phyloP scores from a whole-genome alignment of 2,113 vertebrate species.

The Hippocampus comes region DNA sequence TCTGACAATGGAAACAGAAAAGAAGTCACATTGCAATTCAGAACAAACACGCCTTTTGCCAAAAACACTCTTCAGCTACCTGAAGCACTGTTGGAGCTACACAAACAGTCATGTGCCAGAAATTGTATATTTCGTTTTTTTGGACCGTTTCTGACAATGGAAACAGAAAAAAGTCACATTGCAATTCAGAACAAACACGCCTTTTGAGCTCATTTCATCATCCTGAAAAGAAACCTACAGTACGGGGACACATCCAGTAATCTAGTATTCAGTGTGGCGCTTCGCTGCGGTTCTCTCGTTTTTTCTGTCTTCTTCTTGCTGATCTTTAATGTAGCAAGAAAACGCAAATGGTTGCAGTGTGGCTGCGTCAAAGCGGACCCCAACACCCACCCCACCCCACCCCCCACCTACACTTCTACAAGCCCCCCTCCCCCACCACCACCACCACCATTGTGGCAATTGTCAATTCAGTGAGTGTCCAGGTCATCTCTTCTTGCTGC shows the following conservation, averaged over 20 bases:
- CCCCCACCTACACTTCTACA: background rate
- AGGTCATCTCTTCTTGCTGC: conserved; percentile 64
- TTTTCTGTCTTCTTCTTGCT: conserved; percentile 23
- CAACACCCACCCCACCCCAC: background rate
- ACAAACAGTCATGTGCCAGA: no score
- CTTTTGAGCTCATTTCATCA: no score
- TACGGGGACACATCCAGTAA: conserved; percentile 67
- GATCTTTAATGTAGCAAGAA: conserved; percentile 70
- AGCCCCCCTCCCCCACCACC: background rate
- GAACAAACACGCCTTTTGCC: no score
- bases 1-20: no score
- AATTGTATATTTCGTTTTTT: no score
- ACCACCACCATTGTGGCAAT: conserved; percentile 34
- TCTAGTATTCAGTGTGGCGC: conserved; percentile 71
- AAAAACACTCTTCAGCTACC: no score
- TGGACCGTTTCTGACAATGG: no score
- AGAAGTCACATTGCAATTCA: no score
- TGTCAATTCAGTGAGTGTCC: conserved; percentile 70
- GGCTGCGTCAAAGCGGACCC: conserved; percentile 68
- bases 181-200: no score
- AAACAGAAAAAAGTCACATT: no score
- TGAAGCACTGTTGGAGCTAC: no score
- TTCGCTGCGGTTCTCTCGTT: conserved; percentile 68
- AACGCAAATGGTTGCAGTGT: conserved; percentile 70
- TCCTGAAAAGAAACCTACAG: no score